Base-by-base conservation (phyloP, 2,797 vertebrate species). In the Tadarida brasiliensis region DNA sequence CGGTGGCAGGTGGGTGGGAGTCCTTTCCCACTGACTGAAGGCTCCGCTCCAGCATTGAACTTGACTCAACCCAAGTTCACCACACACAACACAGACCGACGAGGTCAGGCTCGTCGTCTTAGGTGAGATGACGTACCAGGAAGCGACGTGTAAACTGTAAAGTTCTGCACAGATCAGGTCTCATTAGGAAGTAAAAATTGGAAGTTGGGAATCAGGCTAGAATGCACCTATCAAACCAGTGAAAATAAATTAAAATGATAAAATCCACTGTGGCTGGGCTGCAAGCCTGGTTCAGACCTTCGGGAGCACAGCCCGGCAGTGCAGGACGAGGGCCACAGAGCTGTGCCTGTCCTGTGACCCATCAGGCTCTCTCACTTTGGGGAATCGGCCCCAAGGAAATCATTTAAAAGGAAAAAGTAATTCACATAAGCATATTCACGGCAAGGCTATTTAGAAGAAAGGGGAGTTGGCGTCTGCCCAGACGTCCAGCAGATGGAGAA, bases 351-450 rank as follows among this genome's bases (percentile, higher is more conserved):
- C 87, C 65, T 54, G 54, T 67, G 93, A 87, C 95, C 92, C 84
- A 51, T 17, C 26, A 68, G 95, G 95, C 87, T 59, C 33, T 81
- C 96, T 96, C 91, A 91, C 93, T 94, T 92, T 56, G 95, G 92
- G 96, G 83, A 93, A 57, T 9, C 59, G 92, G 82, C 82, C 94
- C 86, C 95, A 82, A 95, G 76, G 89, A 94, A 86, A 89, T 95
- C 44, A 87, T 78, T 95, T 84, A 84, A 90, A 91, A 93, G 83
- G 70, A 73, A 57, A 92, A 94, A 68, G 80, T 76, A 93, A 83
- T 70, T 90, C 94, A 10, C 88, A 22, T 61, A 63, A 92, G 82
- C 88, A 83, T 94, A 95, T 90, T 86, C 94, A 86, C 0, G 1
- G 73, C 78, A 28, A 39, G 39, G 65, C 80, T 94, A 44, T 90